A percentile compares a stretch with the other conserved stretches of the same genome.
Conservation (phyloP, 2,113 vertebrate genomes). For the Clarias macrocephalus region DNA sequence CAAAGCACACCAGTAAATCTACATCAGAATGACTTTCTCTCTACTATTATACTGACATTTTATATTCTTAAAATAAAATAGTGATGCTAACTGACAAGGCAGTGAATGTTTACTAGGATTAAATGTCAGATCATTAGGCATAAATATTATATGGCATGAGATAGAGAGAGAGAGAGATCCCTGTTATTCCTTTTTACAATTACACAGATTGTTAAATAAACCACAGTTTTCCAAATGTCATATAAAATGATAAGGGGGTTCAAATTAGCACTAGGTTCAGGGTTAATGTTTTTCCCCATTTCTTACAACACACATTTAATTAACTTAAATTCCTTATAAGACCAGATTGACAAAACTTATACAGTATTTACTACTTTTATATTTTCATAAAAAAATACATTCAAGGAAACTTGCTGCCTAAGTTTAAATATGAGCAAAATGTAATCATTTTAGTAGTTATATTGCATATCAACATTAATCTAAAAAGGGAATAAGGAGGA, state of each 20-base stretch:
- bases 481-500: background rate
- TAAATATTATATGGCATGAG: no score
- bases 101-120: no score
- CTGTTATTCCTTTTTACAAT: background rate
- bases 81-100: no score
- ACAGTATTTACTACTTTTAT: background rate
- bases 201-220: background rate
- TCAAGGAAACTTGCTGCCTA: background rate
- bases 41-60: no score
- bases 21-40: no score
- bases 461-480: constrained; percentile 1
- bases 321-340: background rate
- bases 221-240: background rate
- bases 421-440: background rate
- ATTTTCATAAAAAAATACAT: background rate
- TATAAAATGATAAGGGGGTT: background rate
- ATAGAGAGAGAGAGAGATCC: no score
- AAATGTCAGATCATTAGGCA: no score
- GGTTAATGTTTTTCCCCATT: background rate
- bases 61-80: no score
- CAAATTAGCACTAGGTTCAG: background rate
- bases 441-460: background rate
- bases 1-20: no score
- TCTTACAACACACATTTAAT: background rate
- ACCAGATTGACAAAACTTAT: background rate